Evolutionary conservation across 2,888 invertebrate genomes (phyloP), one percentile per base, ranked within the genome.

Genomic region (Cristatella mucedo): DNA sequence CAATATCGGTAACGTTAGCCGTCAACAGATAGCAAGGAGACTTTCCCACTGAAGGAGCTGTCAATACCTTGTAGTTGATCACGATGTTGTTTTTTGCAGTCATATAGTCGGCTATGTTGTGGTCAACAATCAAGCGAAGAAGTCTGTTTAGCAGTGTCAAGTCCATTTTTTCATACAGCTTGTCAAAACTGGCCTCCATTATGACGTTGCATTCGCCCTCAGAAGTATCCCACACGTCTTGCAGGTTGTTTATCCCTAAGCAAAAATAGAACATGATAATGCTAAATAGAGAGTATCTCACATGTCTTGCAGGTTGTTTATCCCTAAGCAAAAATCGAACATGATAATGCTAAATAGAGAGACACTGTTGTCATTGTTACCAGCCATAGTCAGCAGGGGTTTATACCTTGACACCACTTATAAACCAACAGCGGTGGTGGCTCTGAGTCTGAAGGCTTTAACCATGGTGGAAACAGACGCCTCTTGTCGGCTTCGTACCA

Each of bases 21-120:
- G n/a, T n/a, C n/a, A n/a, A n/a, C n/a, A n/a, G n/a, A n/a, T n/a
- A n/a, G n/a, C n/a, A n/a, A 44, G 5, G 19, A 39, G 4, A 39
- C 13, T 38, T 13, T 38, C 15, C n/a, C 36, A n/a, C n/a, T n/a
- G n/a, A n/a, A n/a, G n/a, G n/a, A n/a, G n/a, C n/a, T n/a, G n/a
- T n/a, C n/a, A 52, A 44, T 53, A 76, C 76, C 73, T 95, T 97
- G 70, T 97, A 99, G 68, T 95, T 97, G 49, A 99, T 95, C 40
- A 93, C 86, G n/a, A 99, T 91, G 70, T 99, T 99, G 69, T 97
- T 97, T 69, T 99, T 99, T 2, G 97, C 93, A 0, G 97, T 95
- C 93, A 99, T 97, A 70, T 99, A 99, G 75, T 99, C 97, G 51
- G 97, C 97, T 58, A 99, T 99, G 67, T 99, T 99, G 69, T 99